Percentiles rank a stretch among this genome's conserved stretches.
Evolutionary conservation across 2,888 invertebrate genomes (phyloP).

Genomic region (Lamellibrachia columna): DNA sequence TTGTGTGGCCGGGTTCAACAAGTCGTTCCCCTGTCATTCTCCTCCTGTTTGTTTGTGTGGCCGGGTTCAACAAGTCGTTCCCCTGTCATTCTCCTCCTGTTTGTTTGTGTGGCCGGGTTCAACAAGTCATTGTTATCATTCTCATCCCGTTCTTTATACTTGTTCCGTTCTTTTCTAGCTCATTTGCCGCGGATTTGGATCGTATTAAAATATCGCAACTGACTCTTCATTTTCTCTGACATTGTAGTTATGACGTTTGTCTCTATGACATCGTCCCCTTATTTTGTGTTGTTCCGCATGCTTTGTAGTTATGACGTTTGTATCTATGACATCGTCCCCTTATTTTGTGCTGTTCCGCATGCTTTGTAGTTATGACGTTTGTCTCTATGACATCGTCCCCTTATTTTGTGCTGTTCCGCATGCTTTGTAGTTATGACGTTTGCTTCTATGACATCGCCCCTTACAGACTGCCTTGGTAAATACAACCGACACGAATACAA

Average conservation of each 20-base stretch:
- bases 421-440: neutral
- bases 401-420: neutral
- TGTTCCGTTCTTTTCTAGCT: neutral
- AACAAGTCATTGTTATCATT: neutral
- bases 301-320: neutral
- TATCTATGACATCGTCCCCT: neutral
- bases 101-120: neutral
- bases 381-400: neutral
- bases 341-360: neutral
- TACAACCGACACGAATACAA: neutral
- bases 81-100: neutral
- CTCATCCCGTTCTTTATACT: neutral
- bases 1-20: neutral
- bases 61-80: neutral
- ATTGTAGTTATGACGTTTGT: neutral
- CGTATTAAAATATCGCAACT: neutral
- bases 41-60: neutral
- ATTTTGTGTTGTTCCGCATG: neutral
- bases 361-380: neutral
- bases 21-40: neutral
- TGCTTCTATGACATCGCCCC: neutral
- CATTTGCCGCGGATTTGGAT: neutral
- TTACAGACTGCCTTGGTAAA: neutral
- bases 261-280: neutral
- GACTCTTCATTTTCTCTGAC: neutral